Base-by-base conservation (phyloP, 2,797 vertebrate species). In the Arnoldichthys spilopterus region DNA sequence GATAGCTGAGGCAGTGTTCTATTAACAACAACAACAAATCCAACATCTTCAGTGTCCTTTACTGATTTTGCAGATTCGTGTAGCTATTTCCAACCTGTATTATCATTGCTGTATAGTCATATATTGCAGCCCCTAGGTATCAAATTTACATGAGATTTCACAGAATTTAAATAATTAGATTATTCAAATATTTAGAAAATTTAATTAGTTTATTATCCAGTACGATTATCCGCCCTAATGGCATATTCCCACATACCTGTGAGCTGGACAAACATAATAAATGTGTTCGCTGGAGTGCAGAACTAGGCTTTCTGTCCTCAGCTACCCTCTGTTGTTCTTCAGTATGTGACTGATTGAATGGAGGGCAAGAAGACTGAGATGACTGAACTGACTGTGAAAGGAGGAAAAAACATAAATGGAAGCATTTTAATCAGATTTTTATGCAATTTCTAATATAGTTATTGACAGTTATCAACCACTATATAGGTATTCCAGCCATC, bases 161-260 rank as follows among this genome's bases (percentile, higher is more conserved):
- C 40, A 45, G 22, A 45, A 67, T 43, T 40, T 16, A 64, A 37
- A 66, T 28, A n/a, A 2, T 20, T 34, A 18, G 18, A 43, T 22
- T 40, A n/a, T n/a, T n/a, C n/a, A n/a, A n/a, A n/a, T n/a, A n/a
- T n/a, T 15, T 64, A 20, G 40, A 40, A 64, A 40, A n/a, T 12
- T 4, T 11, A 64, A 22, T n/a, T 15, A 1, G 28, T 20, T 11
- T 37, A 62, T 16, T 16, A 30, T 62, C 61, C 32, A 63, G 12
- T 8, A 63, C 6, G 32, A 61, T 20, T 63, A 13, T 40, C 13
- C 34, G 28, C 8, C 32, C 24, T 20, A 7, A 2, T 68, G 13
- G 32, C 59, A 28, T 61, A 34, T 53, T 62, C 24, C 11, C 16
- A n/a, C 49, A 18, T 90, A 92, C 93, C 91, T 91, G 88, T 6